Conservation (phyloP, 2,888 invertebrate species). For the Spialia ferax region DNA sequence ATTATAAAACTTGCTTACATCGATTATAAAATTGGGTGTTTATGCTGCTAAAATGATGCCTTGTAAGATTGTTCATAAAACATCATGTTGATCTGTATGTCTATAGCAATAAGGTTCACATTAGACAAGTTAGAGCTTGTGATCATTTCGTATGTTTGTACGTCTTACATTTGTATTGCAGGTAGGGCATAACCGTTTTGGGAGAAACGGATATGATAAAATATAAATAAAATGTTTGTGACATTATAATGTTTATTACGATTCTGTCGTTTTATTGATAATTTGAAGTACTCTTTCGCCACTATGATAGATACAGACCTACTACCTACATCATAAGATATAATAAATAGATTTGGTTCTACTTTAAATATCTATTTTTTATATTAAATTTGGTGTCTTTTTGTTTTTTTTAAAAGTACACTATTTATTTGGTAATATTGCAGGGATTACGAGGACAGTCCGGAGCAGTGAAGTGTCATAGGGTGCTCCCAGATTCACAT, state of each 20-base stretch:
- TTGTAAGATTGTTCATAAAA: slow-evolving; percentile 11
- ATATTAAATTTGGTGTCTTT: too few relatives aligned
- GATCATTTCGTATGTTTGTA: slow-evolving; percentile 29
- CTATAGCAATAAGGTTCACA: slow-evolving; percentile 22
- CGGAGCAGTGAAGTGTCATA: slow-evolving; percentile 46
- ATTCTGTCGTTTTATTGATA: slow-evolving; percentile 56
- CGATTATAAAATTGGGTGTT: too few relatives aligned
- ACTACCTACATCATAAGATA: too few relatives aligned
- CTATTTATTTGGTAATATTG: slow-evolving; percentile 18
- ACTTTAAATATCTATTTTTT: background rate
- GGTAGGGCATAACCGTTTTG: slow-evolving; percentile 11
- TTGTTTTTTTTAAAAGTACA: too few relatives aligned
- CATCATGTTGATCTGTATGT: slow-evolving; percentile 30
- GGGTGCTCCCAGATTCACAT: slow-evolving; percentile 35
- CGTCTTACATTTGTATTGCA: slow-evolving; percentile 16
- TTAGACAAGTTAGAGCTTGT: slow-evolving; percentile 16
- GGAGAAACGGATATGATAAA: slow-evolving; percentile 1
- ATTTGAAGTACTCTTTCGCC: too few relatives aligned
- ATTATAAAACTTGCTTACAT: too few relatives aligned
- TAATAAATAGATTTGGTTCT: background rate
- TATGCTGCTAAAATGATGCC: slow-evolving; percentile 9
- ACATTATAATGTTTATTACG: slow-evolving; percentile 67
- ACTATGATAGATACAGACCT: background rate
- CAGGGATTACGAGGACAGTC: slow-evolving; percentile 44
- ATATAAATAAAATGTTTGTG: slow-evolving; percentile 25